These are phyloP conservation scores for Siniperca undulata DNA, from an alignment of 2,797 vertebrate genomes.

Conservation along the genomic window DNA sequence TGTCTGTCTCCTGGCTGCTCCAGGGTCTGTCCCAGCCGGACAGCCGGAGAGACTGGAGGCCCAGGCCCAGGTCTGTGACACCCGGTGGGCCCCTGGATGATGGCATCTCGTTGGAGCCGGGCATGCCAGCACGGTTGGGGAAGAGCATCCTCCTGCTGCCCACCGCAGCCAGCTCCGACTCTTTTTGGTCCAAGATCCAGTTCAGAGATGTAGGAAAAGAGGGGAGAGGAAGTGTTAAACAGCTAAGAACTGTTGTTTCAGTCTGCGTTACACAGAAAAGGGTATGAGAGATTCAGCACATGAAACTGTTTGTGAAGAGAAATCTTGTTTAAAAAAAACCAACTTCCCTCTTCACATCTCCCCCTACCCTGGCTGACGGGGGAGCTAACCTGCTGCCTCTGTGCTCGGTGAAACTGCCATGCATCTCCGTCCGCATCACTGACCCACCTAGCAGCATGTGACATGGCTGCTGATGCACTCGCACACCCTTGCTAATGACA, in stretches of 20 bases:
- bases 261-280: constrained; percentile 25
- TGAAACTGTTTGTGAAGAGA: constrained; percentile 11
- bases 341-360: constrained; percentile 48
- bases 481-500: constrained; percentile 95
- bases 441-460: constrained; percentile 97
- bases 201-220: constrained; percentile 66
- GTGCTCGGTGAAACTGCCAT: constrained; percentile 89
- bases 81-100: constrained; percentile 91
- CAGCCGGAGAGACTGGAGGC: constrained; percentile 96
- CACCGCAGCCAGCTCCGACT: constrained; percentile 90
- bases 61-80: constrained; percentile 95
- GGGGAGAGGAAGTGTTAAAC: constrained; percentile 59
- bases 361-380: constrained; percentile 66
- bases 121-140: constrained; percentile 86
- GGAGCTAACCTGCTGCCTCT: constrained; percentile 86
- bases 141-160: constrained; percentile 98
- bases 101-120: constrained; percentile 88
- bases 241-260: constrained; percentile 28
- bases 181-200: constrained; percentile 89
- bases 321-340: constrained; percentile 17
- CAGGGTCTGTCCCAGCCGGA: constrained; percentile 97
- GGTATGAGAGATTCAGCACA: constrained; percentile 18
- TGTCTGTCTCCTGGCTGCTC: constrained; percentile 95
- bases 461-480: constrained; percentile 97
- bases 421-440: constrained; percentile 94